Evolutionary conservation across 1,140 invertebrate genomes (phyloP), one percentile per base, ranked within the genome.

Genomic region (Ditylenchus dipsaci): DNA sequence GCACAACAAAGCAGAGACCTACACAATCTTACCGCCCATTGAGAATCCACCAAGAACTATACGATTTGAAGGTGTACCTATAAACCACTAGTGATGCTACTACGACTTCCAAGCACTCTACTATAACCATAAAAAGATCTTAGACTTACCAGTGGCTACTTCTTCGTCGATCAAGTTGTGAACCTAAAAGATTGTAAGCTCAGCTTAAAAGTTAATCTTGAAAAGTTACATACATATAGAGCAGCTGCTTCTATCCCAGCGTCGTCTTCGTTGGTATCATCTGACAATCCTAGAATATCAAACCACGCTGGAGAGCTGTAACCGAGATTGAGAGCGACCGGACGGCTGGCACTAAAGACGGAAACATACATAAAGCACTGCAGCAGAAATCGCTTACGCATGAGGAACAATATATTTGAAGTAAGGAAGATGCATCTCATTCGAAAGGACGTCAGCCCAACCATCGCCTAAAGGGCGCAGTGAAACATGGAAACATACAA

Each of bases 121-220:
- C 3, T 11, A 38, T 5, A 38, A 38, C 11, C 33, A 11, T 3
- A 38, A 38, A 38, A 38, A 38, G 3, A 11, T 38, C n/a, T n/a
- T n/a, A n/a, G n/a, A n/a, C n/a, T 38, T 38, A 38, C 33, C 33
- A 38, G 33, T 5, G 86, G 91, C 90, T 71, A 91, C 92, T 86
- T 98, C 95, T 60, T 89, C 87, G 27, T 89, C 87, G 75, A 97
- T 38, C 11, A 38, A 38, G 3, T 38, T 94, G 82, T 96, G 85
- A 47, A 85, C 83, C 83, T 38, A 38, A 38, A 38, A 5, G 33
- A 38, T 38, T 38, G 3, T 38, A 38, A 38, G 33, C 11, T 38
- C 11, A 38, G 3, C 33, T 38, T 5, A 38, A 38, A 38, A 38
- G 11, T 5, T 5, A 38, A 3, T 38, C 33, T 5, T 38, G 33